Conservation (phyloP, 2,113 vertebrate genomes). For the Urocynchramus pylzowi region DNA sequence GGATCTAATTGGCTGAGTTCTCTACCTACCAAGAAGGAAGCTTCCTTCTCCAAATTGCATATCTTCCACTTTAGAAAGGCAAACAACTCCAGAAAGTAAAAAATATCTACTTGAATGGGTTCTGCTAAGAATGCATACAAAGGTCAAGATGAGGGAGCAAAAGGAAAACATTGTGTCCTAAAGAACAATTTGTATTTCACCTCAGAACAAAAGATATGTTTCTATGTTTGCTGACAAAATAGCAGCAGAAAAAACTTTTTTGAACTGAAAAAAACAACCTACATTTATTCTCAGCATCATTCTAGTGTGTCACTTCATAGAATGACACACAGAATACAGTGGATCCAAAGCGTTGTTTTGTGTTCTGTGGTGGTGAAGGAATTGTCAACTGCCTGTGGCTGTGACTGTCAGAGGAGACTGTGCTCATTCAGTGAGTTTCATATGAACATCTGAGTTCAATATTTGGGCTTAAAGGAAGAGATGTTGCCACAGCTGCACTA, state of each 20-base stretch:
- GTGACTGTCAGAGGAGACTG: constrained; percentile 2
- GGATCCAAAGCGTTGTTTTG: not conserved
- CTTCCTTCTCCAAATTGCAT: not conserved
- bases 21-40: not conserved
- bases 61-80: not conserved
- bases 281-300: not conserved
- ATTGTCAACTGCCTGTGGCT: constrained; percentile 3
- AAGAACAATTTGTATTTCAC: not conserved
- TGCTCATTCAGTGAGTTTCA: not conserved
- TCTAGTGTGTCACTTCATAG: not conserved
- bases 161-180: not conserved
- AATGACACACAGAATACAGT: not conserved
- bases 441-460: constrained; percentile 3
- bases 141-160: not conserved
- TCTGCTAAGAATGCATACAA: not conserved
- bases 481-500: not conserved
- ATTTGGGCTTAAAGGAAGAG: constrained; percentile 7
- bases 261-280: not conserved
- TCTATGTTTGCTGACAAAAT: not conserved
- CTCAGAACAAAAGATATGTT: not conserved
- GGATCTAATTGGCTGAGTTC: not conserved
- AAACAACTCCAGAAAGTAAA: not conserved
- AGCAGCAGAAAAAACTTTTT: not conserved
- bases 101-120: not conserved
- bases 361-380: not conserved